phyloP scores from a whole-genome alignment of 2,113 vertebrate genomes.

The Ptyas mucosa region DNA sequence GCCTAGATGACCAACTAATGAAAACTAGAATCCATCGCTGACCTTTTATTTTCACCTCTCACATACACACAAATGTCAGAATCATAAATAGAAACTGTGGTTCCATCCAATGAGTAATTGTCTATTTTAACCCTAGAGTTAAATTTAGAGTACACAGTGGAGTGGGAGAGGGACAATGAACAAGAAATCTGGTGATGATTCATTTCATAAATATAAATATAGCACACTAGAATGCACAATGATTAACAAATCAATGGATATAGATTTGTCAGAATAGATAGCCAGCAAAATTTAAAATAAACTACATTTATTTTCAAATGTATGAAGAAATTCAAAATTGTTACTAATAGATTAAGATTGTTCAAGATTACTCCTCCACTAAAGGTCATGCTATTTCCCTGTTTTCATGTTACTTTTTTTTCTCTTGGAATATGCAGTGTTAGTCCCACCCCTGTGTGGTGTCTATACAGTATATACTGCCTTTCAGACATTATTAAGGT shows the following conservation, averaged over 20 bases:
- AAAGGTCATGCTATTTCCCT: neutral
- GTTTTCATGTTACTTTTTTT: neutral
- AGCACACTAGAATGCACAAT: neutral
- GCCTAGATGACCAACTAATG: neutral
- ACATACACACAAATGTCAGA: conserved; percentile 20
- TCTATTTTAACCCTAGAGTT: neutral
- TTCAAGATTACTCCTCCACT: neutral
- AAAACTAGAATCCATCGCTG: neutral
- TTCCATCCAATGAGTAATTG: neutral
- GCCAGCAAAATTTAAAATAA: neutral
- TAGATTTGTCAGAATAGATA: neutral
- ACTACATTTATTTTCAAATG: neutral
- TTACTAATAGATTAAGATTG: neutral
- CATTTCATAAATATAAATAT: neutral
- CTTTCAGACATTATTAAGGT: too few relatives aligned
- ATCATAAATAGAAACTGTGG: neutral
- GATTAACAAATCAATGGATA: conserved; percentile 15
- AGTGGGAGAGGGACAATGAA: neutral
- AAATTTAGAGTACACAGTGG: neutral
- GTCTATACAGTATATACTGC: too few relatives aligned
- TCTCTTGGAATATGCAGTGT: neutral
- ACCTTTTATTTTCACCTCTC: neutral
- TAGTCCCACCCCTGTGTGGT: neutral
- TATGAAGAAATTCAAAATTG: neutral
- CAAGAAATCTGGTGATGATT: neutral